Conservation (phyloP, 2,113 vertebrate genomes). For the Trogon surrucura region DNA sequence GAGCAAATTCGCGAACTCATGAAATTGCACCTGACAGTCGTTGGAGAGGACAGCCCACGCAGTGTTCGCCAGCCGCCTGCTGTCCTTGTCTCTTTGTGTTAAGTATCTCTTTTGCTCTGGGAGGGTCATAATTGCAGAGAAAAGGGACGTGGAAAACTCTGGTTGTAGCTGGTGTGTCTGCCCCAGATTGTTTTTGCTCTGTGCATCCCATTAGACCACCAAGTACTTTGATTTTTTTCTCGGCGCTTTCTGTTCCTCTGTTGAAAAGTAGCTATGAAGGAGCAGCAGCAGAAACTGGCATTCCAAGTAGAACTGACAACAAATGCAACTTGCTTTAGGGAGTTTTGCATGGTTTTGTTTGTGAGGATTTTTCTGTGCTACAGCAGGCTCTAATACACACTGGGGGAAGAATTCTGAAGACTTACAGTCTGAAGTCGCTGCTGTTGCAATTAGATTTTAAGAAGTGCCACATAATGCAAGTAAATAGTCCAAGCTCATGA, state of each 20-base stretch:
- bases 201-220: neutral
- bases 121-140: accelerated
- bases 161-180: neutral
- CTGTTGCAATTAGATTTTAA: neutral
- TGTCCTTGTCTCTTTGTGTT: too few relatives aligned
- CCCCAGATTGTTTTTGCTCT: neutral
- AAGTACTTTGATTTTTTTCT: neutral
- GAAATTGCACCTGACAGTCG: neutral
- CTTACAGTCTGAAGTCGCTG: neutral
- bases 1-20: neutral
- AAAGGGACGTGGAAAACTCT: neutral
- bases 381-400: neutral
- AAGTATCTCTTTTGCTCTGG: neutral
- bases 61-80: neutral
- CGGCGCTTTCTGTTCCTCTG: neutral
- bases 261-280: neutral
- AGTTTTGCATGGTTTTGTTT: neutral
- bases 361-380: accelerated
- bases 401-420: neutral
- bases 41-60: neutral
- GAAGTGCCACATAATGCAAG: neutral
- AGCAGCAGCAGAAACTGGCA: neutral
- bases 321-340: neutral
- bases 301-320: neutral
- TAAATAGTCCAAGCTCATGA: neutral